A percentile compares a stretch with the other conserved stretches of the same genome.
phyloP scores from a whole-genome alignment of 2,113 vertebrate species.

The Lepisosteus osseus region DNA sequence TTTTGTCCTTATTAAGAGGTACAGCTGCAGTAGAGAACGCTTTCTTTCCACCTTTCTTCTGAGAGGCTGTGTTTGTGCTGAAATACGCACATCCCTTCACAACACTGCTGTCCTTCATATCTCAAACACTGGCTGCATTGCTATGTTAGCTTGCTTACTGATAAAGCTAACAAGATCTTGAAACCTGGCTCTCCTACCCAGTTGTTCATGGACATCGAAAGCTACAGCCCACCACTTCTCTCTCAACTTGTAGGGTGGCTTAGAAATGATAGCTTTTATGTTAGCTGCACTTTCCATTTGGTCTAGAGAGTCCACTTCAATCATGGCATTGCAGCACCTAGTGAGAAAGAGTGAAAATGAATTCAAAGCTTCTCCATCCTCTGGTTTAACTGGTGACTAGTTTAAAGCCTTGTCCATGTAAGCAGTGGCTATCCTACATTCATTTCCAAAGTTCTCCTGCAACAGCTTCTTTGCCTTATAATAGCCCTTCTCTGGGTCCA shows the following conservation, averaged over 20 bases:
- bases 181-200: slow-evolving; percentile 9
- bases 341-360: slow-evolving; percentile 14
- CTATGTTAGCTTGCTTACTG: slow-evolving; percentile 13
- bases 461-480: background rate
- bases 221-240: slow-evolving; percentile 18
- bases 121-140: background rate
- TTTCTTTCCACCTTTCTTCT: no score
- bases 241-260: slow-evolving; percentile 19
- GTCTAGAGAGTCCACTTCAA: slow-evolving; percentile 14
- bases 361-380: slow-evolving; percentile 5
- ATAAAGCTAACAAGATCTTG: slow-evolving; percentile 17
- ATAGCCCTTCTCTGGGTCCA: background rate
- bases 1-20: no score
- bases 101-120: background rate
- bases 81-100: no score
- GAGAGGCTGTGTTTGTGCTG: no score
- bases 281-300: slow-evolving; percentile 16
- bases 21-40: no score
- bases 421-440: slow-evolving; percentile 5
- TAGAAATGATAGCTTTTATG: slow-evolving; percentile 5
- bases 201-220: slow-evolving; percentile 15
- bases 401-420: slow-evolving; percentile 12
- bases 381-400: slow-evolving; percentile 6
- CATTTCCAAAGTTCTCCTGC: background rate
- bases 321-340: slow-evolving; percentile 16